These are phyloP conservation scores for Petroica traversi DNA, from an alignment of 2,113 vertebrate species.

Conservation along the genomic window DNA sequence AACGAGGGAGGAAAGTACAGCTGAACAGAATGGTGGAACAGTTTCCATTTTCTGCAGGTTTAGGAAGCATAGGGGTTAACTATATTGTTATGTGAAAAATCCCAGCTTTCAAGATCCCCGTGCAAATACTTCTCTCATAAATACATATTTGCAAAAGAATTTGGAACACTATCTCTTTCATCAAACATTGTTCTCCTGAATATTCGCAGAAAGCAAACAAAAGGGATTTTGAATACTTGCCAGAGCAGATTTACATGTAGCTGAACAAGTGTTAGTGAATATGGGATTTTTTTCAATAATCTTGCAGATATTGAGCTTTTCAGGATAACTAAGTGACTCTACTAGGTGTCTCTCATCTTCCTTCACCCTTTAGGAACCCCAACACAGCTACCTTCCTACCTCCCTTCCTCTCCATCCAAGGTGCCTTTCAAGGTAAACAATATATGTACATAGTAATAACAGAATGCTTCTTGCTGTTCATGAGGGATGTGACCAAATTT, in stretches of 20 bases:
- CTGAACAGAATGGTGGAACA: background rate
- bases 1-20: background rate
- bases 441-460: background rate
- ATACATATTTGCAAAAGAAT: slow-evolving; percentile 35
- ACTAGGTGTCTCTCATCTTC: fast-evolving
- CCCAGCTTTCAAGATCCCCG: background rate
- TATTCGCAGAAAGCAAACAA: slow-evolving; percentile 24
- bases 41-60: background rate
- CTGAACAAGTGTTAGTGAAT: background rate
- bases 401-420: background rate
- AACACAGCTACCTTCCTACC: background rate
- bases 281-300: background rate
- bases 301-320: background rate
- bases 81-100: background rate
- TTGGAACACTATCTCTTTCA: slow-evolving; percentile 30
- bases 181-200: slow-evolving; percentile 17
- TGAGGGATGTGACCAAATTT: background rate
- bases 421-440: background rate
- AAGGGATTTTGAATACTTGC: background rate
- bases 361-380: background rate
- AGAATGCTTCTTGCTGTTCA: background rate
- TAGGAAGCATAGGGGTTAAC: background rate
- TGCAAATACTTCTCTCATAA: background rate
- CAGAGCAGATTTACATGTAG: background rate
- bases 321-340: background rate